phyloP scores from a whole-genome alignment of 2,888 invertebrate genomes.

The Meandrusa payeni region DNA sequence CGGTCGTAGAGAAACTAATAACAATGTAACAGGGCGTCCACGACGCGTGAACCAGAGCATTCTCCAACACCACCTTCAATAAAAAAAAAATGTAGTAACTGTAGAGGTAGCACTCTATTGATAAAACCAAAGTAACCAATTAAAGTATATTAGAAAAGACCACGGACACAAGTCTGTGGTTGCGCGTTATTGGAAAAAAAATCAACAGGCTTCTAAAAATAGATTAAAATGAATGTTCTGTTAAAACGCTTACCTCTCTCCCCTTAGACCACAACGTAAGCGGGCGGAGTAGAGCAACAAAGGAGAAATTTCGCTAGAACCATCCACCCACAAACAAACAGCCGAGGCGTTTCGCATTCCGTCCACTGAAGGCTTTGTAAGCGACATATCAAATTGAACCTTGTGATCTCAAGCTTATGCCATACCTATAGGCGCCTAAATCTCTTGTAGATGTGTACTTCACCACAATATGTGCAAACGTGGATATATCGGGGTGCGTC shows the following conservation, averaged over 20 bases:
- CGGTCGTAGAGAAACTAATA: too few species aligned
- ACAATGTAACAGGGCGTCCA: too few species aligned
- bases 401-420: constrained; percentile 41
- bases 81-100: too few species aligned
- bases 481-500: constrained; percentile 14
- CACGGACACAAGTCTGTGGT: too few species aligned
- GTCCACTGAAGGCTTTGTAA: constrained; percentile 57
- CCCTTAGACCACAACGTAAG: constrained; percentile 27
- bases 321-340: constrained; percentile 75
- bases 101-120: too few species aligned
- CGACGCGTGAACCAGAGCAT: too few species aligned
- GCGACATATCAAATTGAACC: constrained; percentile 47
- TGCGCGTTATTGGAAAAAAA: too few species aligned
- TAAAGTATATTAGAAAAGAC: too few species aligned
- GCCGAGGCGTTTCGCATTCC: constrained; percentile 62
- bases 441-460: constrained; percentile 17
- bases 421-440: constrained; percentile 23
- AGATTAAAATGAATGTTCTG: too few species aligned
- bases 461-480: constrained; percentile 17
- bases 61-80: too few species aligned
- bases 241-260: constrained; percentile 19
- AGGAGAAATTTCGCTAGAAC: constrained; percentile 70
- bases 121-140: too few species aligned
- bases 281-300: constrained; percentile 64
- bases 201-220: too few species aligned